phyloP scores from a whole-genome alignment of 2,888 invertebrate genomes.

The Polymixis flavicincta region DNA sequence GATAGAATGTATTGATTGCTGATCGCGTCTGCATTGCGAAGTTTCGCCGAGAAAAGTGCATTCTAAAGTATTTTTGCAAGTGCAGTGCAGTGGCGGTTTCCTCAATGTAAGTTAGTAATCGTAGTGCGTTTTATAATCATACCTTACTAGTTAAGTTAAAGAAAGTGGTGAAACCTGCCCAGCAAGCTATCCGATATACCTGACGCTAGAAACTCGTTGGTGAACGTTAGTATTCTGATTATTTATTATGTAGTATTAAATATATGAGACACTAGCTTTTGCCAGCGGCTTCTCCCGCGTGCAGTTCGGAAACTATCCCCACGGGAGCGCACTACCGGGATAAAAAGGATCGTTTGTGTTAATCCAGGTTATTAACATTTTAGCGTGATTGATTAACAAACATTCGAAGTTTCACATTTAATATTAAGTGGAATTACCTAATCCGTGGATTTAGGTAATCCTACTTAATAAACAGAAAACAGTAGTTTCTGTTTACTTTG shows the following conservation, averaged over 20 bases:
- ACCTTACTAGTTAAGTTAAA: conserved; percentile 40
- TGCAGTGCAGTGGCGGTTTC: conserved; percentile 20
- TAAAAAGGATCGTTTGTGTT: no score
- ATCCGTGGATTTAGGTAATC: not conserved
- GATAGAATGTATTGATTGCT: conserved; percentile 29
- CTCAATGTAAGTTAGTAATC: conserved; percentile 35
- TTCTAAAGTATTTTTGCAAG: conserved; percentile 5
- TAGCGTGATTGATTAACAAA: no score
- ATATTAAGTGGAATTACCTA: no score
- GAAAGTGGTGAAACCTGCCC: conserved; percentile 60
- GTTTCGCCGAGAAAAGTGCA: conserved; percentile 8
- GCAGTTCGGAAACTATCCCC: no score
- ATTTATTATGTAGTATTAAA: conserved; percentile 22
- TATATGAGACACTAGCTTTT: not conserved
- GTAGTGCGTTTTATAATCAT: conserved; percentile 47
- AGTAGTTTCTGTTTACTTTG: not conserved
- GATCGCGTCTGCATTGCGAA: conserved; percentile 1
- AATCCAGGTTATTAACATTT: no score
- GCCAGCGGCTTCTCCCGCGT: no score
- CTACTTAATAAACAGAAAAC: no score
- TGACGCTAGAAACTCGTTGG: conserved; percentile 56
- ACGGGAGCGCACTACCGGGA: no score
- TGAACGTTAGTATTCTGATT: conserved; percentile 26
- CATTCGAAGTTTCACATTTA: no score
- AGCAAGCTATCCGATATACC: conserved; percentile 43